These are phyloP conservation scores for Antitype chi DNA, from an alignment of 2,888 invertebrate species.

Conservation along the genomic window DNA sequence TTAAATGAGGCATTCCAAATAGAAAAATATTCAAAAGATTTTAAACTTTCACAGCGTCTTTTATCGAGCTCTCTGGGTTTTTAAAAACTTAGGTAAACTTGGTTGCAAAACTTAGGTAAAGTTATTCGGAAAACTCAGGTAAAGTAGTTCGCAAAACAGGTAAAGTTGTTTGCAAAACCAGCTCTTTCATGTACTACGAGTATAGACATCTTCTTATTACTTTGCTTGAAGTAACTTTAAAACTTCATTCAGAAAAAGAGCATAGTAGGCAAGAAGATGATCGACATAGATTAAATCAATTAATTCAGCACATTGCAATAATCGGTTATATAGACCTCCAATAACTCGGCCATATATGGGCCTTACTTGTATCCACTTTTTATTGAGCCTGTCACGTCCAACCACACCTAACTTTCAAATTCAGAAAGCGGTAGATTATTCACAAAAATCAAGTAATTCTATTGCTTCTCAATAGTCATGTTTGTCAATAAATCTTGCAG, in stretches of 20 bases:
- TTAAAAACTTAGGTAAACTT: not conserved
- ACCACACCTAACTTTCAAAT: not conserved
- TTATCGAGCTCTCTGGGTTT: not conserved
- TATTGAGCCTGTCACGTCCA: not conserved
- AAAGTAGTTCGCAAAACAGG: not conserved
- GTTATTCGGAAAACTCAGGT: not conserved
- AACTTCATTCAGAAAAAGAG: not conserved
- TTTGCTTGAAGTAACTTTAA: not conserved
- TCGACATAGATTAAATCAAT: not conserved
- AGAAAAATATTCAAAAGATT: not conserved
- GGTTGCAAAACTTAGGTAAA: not conserved
- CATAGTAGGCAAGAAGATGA: not conserved
- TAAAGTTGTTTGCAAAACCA: not conserved
- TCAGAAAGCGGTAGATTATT: not conserved
- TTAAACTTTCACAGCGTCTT: not conserved
- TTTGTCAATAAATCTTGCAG: conserved; percentile 35
- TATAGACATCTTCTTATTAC: not conserved
- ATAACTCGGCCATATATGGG: not conserved
- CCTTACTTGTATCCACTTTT: not conserved
- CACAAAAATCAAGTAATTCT: conserved; percentile 11
- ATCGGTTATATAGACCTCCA: not conserved
- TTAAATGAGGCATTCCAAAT: not conserved
- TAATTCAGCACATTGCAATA: not conserved
- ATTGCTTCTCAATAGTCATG: conserved; percentile 24
- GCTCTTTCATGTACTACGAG: not conserved